These are phyloP conservation scores for Numida meleagris DNA, from an alignment of 2,113 vertebrate genomes.

Conservation along the genomic window DNA sequence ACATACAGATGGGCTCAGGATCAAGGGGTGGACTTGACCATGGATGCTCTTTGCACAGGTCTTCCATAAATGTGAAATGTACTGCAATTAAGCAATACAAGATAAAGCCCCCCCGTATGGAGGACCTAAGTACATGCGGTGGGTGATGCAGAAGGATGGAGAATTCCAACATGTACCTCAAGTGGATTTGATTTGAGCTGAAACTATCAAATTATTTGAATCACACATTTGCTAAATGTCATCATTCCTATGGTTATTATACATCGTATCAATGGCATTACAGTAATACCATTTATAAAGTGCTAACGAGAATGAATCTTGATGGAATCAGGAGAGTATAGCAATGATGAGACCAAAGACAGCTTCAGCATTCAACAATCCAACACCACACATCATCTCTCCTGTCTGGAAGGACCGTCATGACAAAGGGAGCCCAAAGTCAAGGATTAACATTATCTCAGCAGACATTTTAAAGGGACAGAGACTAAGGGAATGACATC, in stretches of 20 bases:
- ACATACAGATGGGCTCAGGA: not conserved
- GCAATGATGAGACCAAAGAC: not conserved
- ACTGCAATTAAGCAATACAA: not conserved
- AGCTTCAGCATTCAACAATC: not conserved
- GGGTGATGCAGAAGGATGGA: not conserved
- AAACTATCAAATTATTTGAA: too few relatives aligned
- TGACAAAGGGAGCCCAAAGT: not conserved
- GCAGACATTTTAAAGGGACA: not conserved
- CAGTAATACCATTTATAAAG: not conserved
- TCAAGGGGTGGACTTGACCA: not conserved
- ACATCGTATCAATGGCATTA: too few relatives aligned
- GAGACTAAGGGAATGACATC: not conserved
- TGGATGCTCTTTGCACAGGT: not conserved
- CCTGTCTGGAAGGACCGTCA: not conserved
- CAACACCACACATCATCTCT: not conserved
- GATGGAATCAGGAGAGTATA: not conserved
- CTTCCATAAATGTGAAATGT: not conserved
- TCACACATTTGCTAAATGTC: not conserved
- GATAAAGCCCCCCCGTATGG: not conserved
- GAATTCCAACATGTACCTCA: not conserved
- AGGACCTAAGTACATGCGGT: not conserved
- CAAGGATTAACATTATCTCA: not conserved
- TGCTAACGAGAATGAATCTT: not conserved
- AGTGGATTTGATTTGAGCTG: not conserved
- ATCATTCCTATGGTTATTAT: not conserved